Evolutionary conservation across 2,797 vertebrate species (phyloP).

Genomic region (Sebastes paucispinis): DNA sequence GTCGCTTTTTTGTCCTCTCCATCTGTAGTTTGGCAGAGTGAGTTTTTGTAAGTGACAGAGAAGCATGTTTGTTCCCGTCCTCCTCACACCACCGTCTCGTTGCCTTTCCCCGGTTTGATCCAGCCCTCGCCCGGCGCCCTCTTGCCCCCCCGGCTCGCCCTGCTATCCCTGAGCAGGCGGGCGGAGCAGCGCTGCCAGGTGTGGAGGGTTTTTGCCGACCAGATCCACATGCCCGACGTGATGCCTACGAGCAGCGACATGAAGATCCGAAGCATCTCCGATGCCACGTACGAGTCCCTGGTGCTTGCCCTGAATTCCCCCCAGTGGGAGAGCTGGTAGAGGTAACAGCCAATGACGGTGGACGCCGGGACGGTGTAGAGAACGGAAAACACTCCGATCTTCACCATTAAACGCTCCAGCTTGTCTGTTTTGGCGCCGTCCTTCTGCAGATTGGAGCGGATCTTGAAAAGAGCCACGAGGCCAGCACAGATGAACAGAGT

Average conservation of each 20-base stretch:
- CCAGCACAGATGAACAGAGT: constrained; percentile 97
- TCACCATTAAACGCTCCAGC: constrained; percentile 97
- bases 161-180: constrained; percentile 90
- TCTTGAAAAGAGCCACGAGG: constrained; percentile 97
- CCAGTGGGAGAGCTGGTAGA: constrained; percentile 98
- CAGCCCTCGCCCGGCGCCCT: constrained; percentile 86
- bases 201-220: constrained; percentile 98
- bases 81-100: constrained; percentile 93
- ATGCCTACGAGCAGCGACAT: constrained; percentile 98
- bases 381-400: constrained; percentile 97
- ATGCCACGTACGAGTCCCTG: constrained; percentile 92
- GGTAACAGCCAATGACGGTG: constrained; percentile 96
- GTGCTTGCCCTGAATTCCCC: constrained; percentile 88
- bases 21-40: constrained; percentile 28
- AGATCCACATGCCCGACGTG: constrained; percentile 99
- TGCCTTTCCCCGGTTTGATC: constrained; percentile 94
- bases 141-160: constrained; percentile 86
- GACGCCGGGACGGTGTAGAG: constrained; percentile 97
- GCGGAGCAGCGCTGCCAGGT: constrained; percentile 97
- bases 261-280: constrained; percentile 98
- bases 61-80: constrained; percentile 8
- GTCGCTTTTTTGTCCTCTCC: background rate
- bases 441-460: constrained; percentile 98
- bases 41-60: constrained; percentile 33
- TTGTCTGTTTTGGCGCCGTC: constrained; percentile 99